Evolutionary conservation across 2,797 vertebrate species (phyloP).

Genomic region (Anomalospiza imberbis): DNA sequence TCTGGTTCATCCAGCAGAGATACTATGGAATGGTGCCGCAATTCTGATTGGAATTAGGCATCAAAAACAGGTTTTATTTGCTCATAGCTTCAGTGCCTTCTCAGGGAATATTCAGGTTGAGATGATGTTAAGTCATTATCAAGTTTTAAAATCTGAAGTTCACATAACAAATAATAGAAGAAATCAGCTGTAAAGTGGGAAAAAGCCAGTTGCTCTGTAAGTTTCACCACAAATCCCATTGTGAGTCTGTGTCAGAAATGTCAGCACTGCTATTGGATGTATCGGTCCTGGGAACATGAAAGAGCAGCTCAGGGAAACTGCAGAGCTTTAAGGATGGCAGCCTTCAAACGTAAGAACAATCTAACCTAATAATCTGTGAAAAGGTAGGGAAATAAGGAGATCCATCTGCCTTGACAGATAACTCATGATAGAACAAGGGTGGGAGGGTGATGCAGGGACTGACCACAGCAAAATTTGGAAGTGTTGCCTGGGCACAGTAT

Average conservation of each 20-base stretch:
- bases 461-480: background rate
- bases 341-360: background rate
- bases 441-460: background rate
- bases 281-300: background rate
- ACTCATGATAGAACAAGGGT: background rate
- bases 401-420: background rate
- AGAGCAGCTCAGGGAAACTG: background rate
- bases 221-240: background rate
- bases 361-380: background rate
- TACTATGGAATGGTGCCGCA: slow-evolving; percentile 26
- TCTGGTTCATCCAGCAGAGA: slow-evolving; percentile 61
- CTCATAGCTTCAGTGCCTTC: background rate
- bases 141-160: slow-evolving; percentile 4
- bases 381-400: background rate
- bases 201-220: background rate
- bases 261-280: background rate
- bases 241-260: background rate
- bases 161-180: background rate
- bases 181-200: background rate
- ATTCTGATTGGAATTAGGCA: slow-evolving; percentile 35
- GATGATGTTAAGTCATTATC: background rate
- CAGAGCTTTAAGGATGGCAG: background rate
- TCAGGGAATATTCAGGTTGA: slow-evolving; percentile 4
- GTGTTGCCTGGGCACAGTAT: fast-evolving
- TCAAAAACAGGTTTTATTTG: background rate